phyloP scores from a whole-genome alignment of 2,888 invertebrate genomes.

The Platycheirus rosarum region DNA sequence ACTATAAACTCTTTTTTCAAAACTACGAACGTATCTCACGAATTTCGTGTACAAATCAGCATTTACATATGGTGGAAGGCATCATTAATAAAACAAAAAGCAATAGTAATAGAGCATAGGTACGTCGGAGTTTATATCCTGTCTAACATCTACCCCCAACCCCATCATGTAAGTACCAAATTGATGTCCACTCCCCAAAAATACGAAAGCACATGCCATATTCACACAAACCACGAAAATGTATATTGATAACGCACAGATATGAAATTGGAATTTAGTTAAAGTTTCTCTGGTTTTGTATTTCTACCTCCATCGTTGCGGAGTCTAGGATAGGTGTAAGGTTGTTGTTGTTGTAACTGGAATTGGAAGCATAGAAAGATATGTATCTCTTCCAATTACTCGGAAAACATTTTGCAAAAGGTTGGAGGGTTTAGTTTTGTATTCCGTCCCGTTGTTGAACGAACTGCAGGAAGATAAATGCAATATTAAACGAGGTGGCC shows the following conservation, averaged over 20 bases:
- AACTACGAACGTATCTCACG: constrained; percentile 18
- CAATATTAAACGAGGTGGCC: constrained; percentile 65
- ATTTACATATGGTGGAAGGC: constrained; percentile 62
- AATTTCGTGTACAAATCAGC: constrained; percentile 69
- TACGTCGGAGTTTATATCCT: constrained; percentile 53
- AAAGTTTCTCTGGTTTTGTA: constrained; percentile 51
- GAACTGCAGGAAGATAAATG: constrained; percentile 57
- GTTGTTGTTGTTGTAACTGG: background rate
- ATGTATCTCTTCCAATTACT: constrained; percentile 39
- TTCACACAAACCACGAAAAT: constrained; percentile 33
- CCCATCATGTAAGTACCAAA: background rate
- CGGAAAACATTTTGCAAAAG: constrained; percentile 33
- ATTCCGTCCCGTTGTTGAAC: background rate
- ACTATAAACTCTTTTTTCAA: background rate
- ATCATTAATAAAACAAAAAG: constrained; percentile 71
- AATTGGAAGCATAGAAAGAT: constrained; percentile 6
- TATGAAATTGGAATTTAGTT: constrained; percentile 70
- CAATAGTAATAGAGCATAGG: constrained; percentile 56
- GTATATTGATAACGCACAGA: constrained; percentile 67
- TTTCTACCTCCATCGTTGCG: background rate
- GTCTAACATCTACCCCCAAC: constrained; percentile 29
- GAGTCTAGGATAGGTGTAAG: background rate
- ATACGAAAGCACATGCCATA: background rate
- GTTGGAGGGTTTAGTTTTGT: constrained; percentile 16
- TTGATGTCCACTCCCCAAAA: constrained; percentile 23